A percentile compares a stretch with the other conserved stretches of the same genome.
phyloP scores from a whole-genome alignment of 1,140 invertebrate species.

The Pseudachorutes palmiensis region DNA sequence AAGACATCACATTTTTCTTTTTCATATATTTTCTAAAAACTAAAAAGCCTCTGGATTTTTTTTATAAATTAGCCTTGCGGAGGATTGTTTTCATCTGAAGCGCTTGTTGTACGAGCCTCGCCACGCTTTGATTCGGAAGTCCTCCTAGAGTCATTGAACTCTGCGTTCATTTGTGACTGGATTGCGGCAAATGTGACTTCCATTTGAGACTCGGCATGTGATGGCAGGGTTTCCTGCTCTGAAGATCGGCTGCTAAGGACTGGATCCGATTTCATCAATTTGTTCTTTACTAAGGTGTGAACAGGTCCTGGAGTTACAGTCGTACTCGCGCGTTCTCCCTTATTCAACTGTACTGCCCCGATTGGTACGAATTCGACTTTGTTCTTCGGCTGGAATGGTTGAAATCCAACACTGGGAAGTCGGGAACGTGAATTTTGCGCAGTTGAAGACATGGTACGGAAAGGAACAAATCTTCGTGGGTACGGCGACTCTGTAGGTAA shows the following conservation, averaged over 20 bases:
- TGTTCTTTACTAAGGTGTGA: slow-evolving; percentile 9
- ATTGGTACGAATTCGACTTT: slow-evolving; percentile 1
- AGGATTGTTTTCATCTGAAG: background rate
- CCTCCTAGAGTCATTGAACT: background rate
- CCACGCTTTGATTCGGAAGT: background rate
- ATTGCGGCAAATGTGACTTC: too few relatives aligned
- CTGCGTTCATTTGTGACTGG: background rate
- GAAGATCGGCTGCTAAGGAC: slow-evolving; percentile 14
- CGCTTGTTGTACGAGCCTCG: too few relatives aligned
- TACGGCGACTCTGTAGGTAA: slow-evolving; percentile 24
- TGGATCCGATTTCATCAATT: slow-evolving; percentile 31
- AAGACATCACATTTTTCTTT: background rate
- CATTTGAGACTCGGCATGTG: slow-evolving; percentile 8
- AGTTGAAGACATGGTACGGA: background rate
- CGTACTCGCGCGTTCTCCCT: background rate
- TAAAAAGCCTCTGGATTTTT: background rate
- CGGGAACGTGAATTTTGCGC: background rate
- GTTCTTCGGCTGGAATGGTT: slow-evolving; percentile 22
- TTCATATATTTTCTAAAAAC: background rate
- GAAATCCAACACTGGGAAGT: slow-evolving; percentile 13
- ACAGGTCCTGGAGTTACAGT: background rate
- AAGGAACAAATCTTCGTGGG: slow-evolving; percentile 10
- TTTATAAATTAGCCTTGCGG: background rate
- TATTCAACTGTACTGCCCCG: background rate
- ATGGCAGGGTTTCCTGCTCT: background rate